Evolutionary conservation across 1,140 invertebrate genomes (phyloP), one percentile per base, ranked within the genome.

Genomic region (Chironomus striatipennis): DNA sequence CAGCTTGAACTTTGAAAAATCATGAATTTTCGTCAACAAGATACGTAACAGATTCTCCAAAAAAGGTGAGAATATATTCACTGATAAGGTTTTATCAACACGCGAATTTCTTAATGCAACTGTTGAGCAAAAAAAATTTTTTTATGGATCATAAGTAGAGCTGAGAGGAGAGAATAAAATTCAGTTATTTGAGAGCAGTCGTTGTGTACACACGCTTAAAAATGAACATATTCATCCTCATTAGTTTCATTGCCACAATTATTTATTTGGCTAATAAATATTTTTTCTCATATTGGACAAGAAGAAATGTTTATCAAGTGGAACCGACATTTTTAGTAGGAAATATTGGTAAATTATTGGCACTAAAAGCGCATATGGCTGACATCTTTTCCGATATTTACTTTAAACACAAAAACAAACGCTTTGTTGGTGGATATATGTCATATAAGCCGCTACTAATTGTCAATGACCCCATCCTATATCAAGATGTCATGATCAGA

Each of bases 401-500:
- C 20, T 18, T 18, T 1, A 21, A 18, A 70, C n/a, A 15, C 7
- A 70, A 70, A 12, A 21, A 18, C 7, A 18, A 70, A 8, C 57
- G 42, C 34, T 67, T 74, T 20, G 42, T 70, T 7, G 80, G 80
- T 0, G 78, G 79, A 18, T 81, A 77, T 75, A 75, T 80, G 6
- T 78, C 78, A 15, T 76, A 77, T 12, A 77, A 75, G 42, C 80
- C 80, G 2, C 75, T 77, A 75, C 65, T 84, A 9, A 76, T 84
- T 7, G 57, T 84, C 0, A 75, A 78, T 64, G 81, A 80, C 76
- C 79, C 78, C 0, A 80, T 83, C 24, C 76, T 85, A 12, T 80
- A 84, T 20, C 83, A 82, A 77, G 75, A 77, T 18, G 79, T 85
- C 24, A 75, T 83, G 5, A 77, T 84, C 8, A 79, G 79, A 75